Percentiles rank a stretch among this genome's conserved stretches.
Conservation (phyloP, 2,888 invertebrate species). For the Gymnoscelis rufifasciata region DNA sequence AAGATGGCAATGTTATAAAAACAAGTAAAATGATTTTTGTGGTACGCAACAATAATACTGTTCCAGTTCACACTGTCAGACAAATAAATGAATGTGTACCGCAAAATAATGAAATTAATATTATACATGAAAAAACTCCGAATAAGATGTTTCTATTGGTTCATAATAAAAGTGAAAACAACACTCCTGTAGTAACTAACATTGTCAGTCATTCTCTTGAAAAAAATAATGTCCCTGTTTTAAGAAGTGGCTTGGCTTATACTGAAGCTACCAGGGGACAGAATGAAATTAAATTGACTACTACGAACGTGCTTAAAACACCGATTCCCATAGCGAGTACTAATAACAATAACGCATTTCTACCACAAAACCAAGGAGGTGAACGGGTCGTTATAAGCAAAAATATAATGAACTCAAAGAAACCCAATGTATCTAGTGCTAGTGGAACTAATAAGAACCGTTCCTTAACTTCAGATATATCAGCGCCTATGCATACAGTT, state of each 20-base stretch:
- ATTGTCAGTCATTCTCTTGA: background rate
- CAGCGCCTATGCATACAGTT: too few species aligned
- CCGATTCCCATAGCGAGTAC: slow-evolving; percentile 11
- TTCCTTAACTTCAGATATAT: background rate
- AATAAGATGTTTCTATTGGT: slow-evolving; percentile 10
- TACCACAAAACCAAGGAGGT: slow-evolving; percentile 2
- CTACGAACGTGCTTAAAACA: slow-evolving; percentile 4
- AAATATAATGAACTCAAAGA: background rate
- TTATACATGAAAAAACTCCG: background rate
- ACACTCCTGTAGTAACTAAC: background rate
- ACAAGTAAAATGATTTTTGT: slow-evolving; percentile 8
- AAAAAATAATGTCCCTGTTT: background rate
- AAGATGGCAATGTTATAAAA: slow-evolving; percentile 1
- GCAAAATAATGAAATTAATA: too few species aligned
- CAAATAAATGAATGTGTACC: too few species aligned
- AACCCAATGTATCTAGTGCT: background rate
- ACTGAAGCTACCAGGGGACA: background rate
- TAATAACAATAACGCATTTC: slow-evolving; percentile 2
- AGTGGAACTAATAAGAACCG: background rate
- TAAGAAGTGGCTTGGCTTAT: background rate
- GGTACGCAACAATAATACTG: slow-evolving; percentile 3
- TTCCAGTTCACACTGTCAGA: too few species aligned
- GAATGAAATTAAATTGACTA: background rate
- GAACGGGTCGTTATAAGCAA: background rate
- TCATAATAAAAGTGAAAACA: slow-evolving; percentile 8